Conservation (phyloP, 1,140 invertebrate genomes). For the Drosophila ohnishii region DNA sequence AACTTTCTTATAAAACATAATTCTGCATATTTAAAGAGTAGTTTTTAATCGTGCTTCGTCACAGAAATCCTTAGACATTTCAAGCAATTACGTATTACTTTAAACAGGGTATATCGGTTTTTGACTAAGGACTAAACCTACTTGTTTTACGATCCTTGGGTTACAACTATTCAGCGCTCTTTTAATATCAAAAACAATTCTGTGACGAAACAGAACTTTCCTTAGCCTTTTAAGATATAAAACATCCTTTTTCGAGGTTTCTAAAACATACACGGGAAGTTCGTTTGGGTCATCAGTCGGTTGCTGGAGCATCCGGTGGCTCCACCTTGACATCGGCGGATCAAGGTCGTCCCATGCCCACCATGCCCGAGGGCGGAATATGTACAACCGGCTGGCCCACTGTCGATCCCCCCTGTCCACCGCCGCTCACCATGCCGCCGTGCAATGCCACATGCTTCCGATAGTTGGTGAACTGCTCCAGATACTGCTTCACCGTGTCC, state of each 20-base stretch:
- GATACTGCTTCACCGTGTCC: constrained; percentile 97
- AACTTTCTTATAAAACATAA: not conserved
- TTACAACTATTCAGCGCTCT: not conserved
- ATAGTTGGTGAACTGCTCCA: constrained; percentile 96
- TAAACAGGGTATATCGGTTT: constrained; percentile 7
- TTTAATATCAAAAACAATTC: not conserved
- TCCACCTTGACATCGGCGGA: constrained; percentile 71
- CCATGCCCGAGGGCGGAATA: constrained; percentile 46
- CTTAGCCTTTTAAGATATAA: not conserved
- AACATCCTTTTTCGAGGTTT: not conserved
- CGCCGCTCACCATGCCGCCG: constrained; percentile 9
- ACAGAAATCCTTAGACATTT: not conserved
- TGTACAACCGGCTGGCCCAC: constrained; percentile 22
- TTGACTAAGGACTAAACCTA: not conserved
- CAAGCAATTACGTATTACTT: constrained; percentile 12
- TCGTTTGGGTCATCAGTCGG: constrained; percentile 5
- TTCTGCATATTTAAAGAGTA: not conserved
- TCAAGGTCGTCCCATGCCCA: constrained; percentile 51
- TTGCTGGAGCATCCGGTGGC: constrained; percentile 55
- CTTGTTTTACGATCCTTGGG: not conserved
- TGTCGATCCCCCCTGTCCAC: constrained; percentile 5
- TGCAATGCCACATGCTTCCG: constrained; percentile 86
- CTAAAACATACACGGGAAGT: too few relatives aligned
- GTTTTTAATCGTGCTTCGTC: not conserved
- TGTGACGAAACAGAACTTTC: not conserved